Base-by-base conservation (phyloP, 1,140 invertebrate genomes). In the Matsumurasca onukii region DNA sequence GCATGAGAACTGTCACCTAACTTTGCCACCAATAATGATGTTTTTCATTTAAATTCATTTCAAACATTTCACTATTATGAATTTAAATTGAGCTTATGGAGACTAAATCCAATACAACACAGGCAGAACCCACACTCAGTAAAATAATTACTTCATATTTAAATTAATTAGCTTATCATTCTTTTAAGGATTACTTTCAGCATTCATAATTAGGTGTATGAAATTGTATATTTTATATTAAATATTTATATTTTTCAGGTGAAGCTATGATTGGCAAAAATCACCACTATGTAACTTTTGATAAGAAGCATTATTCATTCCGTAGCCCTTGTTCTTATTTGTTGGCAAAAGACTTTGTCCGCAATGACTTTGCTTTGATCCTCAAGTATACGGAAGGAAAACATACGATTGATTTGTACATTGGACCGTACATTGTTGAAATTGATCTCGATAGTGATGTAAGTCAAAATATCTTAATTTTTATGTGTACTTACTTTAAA, bases 281-380 rank as follows among this genome's bases (percentile, higher is more conserved):
- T 0, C 84, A 87, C 31, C 86, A 93, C 76, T 90, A 87, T 73
- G 83, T 89, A 45, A 94, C 92, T 1, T 94, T 93, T 75, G 92
- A 95, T 75, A 84, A 85, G 45, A 78, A 76, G 31, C 83, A 86
- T 70, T 88, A 85, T 72, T 84, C 89, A 59, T 89, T 89, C 73
- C 77, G 77, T n/a, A 87, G 87, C 5, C 77, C 79, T 9, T 91
- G 89, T 75, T 85, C 83, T 5, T 90, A 91, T 76, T 78, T 92
- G 30, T 76, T 92, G 51, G 84, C 87, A 0, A 81, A 83, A 3
- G 91, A 92, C 80, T 89, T 91, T 73, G 78, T 88, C 0, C 78
- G 82, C 68, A 77, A 75, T 17, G 83, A 83, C 73, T 84, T 83
- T 69, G 79, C 82, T 15, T 69, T 84, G 12, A 73, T 81, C 15